Percentiles rank a stretch among this genome's conserved stretches.
Conservation (phyloP, 2,797 vertebrate species). For the Leptoclinus maculatus region DNA sequence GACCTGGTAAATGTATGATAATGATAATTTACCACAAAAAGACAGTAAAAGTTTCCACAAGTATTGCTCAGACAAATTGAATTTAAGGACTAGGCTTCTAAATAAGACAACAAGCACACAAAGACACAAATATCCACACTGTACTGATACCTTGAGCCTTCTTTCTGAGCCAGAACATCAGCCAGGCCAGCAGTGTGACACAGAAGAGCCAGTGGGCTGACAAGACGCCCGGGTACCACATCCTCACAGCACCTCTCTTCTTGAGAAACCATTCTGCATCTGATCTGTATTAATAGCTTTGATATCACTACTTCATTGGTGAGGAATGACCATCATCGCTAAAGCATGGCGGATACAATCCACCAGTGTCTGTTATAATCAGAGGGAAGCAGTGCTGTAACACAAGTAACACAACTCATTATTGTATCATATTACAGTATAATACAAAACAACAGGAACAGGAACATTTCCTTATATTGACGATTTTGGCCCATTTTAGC, state of each 20-base stretch:
- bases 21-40: not conserved
- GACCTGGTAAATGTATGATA: not conserved
- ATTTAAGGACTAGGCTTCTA: not conserved
- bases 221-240: slow-evolving; percentile 49
- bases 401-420: not conserved
- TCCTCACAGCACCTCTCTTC: slow-evolving; percentile 33
- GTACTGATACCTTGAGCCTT: slow-evolving; percentile 43
- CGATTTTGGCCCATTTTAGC: not conserved
- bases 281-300: slow-evolving; percentile 66
- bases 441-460: not conserved
- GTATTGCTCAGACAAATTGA: not conserved
- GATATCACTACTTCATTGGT: slow-evolving; percentile 53
- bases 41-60: not conserved
- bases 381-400: not conserved
- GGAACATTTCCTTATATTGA: not conserved
- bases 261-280: slow-evolving; percentile 28
- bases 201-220: slow-evolving; percentile 37
- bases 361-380: not conserved
- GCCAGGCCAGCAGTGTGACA: slow-evolving; percentile 34
- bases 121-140: slow-evolving; percentile 6
- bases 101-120: slow-evolving; percentile 8
- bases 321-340: slow-evolving; percentile 28
- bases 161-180: slow-evolving; percentile 55
- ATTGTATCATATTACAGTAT: not conserved
- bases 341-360: slow-evolving; percentile 38